Evolutionary conservation across 2,888 invertebrate genomes (phyloP), one percentile per base, ranked within the genome.

Genomic region (Gymnoscelis rufifasciata): DNA sequence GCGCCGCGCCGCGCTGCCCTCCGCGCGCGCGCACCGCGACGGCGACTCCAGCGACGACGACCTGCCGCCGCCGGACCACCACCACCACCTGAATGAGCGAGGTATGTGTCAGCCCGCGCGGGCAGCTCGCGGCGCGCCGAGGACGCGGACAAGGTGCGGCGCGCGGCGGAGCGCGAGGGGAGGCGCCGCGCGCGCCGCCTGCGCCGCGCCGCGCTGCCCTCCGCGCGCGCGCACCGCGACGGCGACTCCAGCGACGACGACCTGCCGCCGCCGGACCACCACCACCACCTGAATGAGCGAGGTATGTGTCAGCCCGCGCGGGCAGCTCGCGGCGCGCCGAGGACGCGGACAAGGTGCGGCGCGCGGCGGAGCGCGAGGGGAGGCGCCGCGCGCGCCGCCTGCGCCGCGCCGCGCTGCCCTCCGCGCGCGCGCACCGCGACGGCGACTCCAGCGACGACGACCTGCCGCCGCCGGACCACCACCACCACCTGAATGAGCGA

Each of bases 31-130:
- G 8, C 98, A 98, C 74, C 92, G 95, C 48, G 98, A 98, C 74
- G 98, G 98, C 0, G 94, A 98, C 93, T 97, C 97, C 36, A 97
- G 97, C 62, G 99, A 99, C 74, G 98, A 99, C 72, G 98, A 98
- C 74, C 94, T 97, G 68, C 94, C 95, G 13, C 96, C 95, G 56
- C 93, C 94, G 56, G 90, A 91, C 64, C 83, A 90, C 47, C 90
- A 91, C 54, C 92, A 92, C 67, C 90, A 91, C 6, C 30, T 12
- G 1, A 59, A 59, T 8, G 84, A 86, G 62, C 55, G 71, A 50
- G 82, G 83, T 83, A 38, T 1, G 14, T n/a, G 10, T 2, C 3
- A 83, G 10, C 3, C 35, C 6, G n/a, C 7, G 2, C 26, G 10
- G n/a, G 23, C 15, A 29, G 8, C 12, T 3, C 26, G 3, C 26